These are phyloP conservation scores for Campoplex capitator DNA, from an alignment of 2,888 invertebrate genomes.

Conservation along the genomic window DNA sequence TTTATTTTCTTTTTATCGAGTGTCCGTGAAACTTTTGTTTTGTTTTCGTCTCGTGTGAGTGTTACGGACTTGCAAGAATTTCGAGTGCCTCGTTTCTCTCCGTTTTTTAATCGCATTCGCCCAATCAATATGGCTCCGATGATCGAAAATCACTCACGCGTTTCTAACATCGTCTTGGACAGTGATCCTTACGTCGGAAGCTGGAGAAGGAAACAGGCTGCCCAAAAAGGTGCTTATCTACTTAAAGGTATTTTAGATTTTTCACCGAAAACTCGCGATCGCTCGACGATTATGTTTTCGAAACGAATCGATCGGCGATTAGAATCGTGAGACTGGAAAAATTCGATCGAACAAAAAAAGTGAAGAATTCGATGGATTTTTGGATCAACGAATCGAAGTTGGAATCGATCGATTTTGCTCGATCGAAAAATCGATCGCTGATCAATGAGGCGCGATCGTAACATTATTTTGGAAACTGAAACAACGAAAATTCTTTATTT, in stretches of 20 bases:
- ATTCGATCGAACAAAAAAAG: too few species aligned
- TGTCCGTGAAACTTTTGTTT: conserved; percentile 1
- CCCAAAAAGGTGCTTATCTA: conserved; percentile 70
- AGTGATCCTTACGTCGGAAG: conserved; percentile 75
- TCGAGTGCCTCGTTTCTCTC: conserved; percentile 9
- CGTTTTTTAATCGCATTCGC: not conserved
- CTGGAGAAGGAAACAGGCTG: conserved; percentile 76
- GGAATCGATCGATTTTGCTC: too few species aligned
- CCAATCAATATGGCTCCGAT: conserved; percentile 74
- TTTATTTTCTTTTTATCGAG: conserved; percentile 11
- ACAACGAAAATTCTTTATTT: too few species aligned
- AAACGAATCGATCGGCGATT: too few species aligned
- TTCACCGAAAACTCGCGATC: not conserved
- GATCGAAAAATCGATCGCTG: too few species aligned
- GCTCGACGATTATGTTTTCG: not conserved
- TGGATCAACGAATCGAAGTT: too few species aligned
- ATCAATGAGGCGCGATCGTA: too few species aligned
- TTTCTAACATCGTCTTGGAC: conserved; percentile 62
- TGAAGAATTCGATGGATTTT: too few species aligned
- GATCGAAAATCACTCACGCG: conserved; percentile 72
- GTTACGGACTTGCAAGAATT: not conserved
- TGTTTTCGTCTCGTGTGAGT: not conserved
- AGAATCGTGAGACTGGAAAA: too few species aligned
- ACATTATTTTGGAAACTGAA: too few species aligned
- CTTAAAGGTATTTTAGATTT: conserved; percentile 63